Base-by-base conservation (phyloP, 1,140 invertebrate species). In the Drosophila pectinifera region DNA sequence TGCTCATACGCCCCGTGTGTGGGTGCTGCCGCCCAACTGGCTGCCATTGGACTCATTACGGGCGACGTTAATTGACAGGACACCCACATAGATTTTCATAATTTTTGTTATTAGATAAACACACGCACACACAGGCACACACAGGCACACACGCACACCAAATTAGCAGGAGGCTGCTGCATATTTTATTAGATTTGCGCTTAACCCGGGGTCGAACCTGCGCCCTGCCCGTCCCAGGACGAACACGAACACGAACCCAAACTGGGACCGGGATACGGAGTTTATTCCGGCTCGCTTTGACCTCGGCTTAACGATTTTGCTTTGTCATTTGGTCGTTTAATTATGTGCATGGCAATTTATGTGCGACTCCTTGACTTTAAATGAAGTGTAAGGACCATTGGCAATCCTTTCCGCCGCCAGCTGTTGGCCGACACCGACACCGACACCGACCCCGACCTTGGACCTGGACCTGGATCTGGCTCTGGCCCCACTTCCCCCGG, bases 281-380 rank as follows among this genome's bases (percentile, higher is more conserved):
- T 43, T 34, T 24, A 39, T 28, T 46, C 48, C 38, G 42, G 26
- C 58, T 53, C 70, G 18, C 86, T 76, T 68, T 78, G 82, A 86
- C 82, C 82, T 76, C 83, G 83, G 72, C 78, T 80, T 73, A 79
- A 86, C 79, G 83, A 88, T 89, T 89, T 84, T 84, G 84, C 84
- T 89, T 89, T 89, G 84, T 89, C 84, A 89, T 89, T 88, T 69
- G 84, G 61, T 55, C 81, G 85, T 89, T 89, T 89, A 88, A 88
- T 88, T 88, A 88, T 88, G 84, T 89, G 85, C 84, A 89, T 89
- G 80, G 77, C 80, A 89, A 89, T 89, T 89, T 89, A 89, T 89
- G 84, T 89, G 85, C 84, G 84, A 89, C 80, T 88, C 68, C 84
- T 89, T 88, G 73, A 89, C 80, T 89, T 89, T 89, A 89, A 89